Conservation (phyloP, 1,140 invertebrate species). For the Microplitis mediator region DNA sequence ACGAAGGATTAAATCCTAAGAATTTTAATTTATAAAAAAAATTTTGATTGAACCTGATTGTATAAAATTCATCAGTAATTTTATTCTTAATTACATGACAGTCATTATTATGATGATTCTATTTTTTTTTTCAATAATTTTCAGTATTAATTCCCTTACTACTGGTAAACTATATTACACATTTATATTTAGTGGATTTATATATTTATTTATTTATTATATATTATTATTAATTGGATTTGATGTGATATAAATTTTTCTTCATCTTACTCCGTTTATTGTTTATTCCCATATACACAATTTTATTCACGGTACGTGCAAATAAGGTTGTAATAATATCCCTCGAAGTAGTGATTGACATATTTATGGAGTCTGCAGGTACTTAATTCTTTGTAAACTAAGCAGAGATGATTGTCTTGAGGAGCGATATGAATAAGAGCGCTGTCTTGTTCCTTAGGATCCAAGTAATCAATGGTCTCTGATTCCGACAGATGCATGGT, state of each 20-base stretch:
- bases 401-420: constrained; percentile 69
- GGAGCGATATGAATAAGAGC: constrained; percentile 51
- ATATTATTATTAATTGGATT: not conserved
- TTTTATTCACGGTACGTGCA: constrained; percentile 64
- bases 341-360: constrained; percentile 62
- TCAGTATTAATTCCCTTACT: constrained; percentile 14
- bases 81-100: not conserved
- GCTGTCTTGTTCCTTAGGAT: constrained; percentile 44
- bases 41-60: constrained; percentile 2
- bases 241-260: not conserved
- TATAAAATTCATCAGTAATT: constrained; percentile 12
- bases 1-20: constrained; percentile 5
- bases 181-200: not conserved
- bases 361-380: constrained; percentile 71
- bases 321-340: constrained; percentile 63
- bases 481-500: constrained; percentile 30
- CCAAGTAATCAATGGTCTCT: constrained; percentile 51
- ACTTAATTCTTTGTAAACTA: constrained; percentile 70
- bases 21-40: constrained; percentile 5
- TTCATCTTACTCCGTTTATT: not conserved
- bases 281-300: not conserved
- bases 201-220: not conserved
- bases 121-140: constrained; percentile 28
- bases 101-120: not conserved
- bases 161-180: not conserved